These are phyloP conservation scores for Marronus borbonicus DNA, from an alignment of 2,888 invertebrate species.

Conservation along the genomic window DNA sequence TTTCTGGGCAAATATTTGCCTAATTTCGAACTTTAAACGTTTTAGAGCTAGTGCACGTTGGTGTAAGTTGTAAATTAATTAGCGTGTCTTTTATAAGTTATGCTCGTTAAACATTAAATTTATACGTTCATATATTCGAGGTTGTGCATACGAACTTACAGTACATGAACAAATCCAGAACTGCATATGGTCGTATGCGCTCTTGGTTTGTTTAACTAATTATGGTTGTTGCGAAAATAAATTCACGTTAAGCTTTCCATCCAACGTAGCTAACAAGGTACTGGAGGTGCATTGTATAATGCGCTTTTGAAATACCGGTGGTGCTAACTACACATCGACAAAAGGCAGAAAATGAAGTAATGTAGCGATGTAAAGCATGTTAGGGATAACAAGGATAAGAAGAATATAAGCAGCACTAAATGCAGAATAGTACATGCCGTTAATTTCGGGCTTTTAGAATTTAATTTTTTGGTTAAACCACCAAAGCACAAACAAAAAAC, in stretches of 20 bases:
- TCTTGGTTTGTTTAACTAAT: conserved; percentile 16
- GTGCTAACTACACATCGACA: too few relatives aligned
- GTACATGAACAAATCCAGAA: conserved; percentile 13
- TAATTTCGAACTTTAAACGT: conserved; percentile 30
- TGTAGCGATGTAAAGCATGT: too few relatives aligned
- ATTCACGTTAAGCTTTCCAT: conserved; percentile 4
- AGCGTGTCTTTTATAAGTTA: conserved; percentile 14
- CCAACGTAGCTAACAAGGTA: neutral
- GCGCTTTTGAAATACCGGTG: neutral
- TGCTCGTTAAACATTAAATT: conserved; percentile 2
- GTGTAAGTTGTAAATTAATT: conserved; percentile 32
- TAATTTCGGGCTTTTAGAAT: too few relatives aligned
- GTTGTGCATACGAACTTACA: neutral
- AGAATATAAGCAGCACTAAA: too few relatives aligned
- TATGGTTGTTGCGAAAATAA: neutral
- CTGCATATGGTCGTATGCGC: neutral
- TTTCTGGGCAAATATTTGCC: conserved; percentile 35
- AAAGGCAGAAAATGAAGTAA: too few relatives aligned
- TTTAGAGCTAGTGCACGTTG: neutral
- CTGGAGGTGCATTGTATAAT: neutral
- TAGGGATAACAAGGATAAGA: too few relatives aligned
- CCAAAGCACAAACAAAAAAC: too few relatives aligned
- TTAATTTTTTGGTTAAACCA: too few relatives aligned
- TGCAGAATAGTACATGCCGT: too few relatives aligned
- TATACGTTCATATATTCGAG: neutral